Percentiles rank a stretch among this genome's conserved stretches.
Conservation (phyloP, 2,888 invertebrate species). For the Pachliopta kotzebuea region DNA sequence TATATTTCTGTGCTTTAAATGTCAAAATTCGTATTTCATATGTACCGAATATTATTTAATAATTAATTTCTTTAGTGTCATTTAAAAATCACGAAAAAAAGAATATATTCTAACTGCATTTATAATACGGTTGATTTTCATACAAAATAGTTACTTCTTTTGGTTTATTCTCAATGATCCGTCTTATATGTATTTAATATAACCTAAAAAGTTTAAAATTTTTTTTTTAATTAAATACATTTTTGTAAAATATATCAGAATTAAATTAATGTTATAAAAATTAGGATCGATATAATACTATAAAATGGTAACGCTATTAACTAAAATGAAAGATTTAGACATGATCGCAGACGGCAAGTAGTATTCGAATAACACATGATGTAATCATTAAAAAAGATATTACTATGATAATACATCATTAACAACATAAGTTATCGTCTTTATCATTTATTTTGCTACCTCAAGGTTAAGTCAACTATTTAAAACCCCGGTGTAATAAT, state of each 20-base stretch:
- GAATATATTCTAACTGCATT: too few relatives aligned
- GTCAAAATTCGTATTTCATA: not conserved
- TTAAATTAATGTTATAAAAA: not conserved
- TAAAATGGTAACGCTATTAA: conserved; percentile 2
- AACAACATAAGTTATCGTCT: conserved; percentile 18
- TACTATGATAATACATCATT: conserved; percentile 31
- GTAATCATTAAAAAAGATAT: conserved; percentile 47
- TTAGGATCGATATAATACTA: not conserved
- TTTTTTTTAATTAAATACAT: not conserved
- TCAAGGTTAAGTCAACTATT: conserved; percentile 20
- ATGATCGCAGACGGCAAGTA: conserved; percentile 31
- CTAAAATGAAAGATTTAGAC: conserved; percentile 33
- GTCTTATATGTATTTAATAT: too few relatives aligned
- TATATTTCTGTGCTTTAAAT: too few relatives aligned
- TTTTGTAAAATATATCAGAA: not conserved
- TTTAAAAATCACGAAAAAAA: too few relatives aligned
- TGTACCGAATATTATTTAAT: not conserved
- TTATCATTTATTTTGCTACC: conserved; percentile 27
- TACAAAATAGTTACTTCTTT: too few relatives aligned
- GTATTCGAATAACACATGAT: conserved; percentile 46
- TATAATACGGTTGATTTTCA: too few relatives aligned
- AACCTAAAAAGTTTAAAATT: too few relatives aligned
- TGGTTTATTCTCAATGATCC: too few relatives aligned
- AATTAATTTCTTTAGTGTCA: too few relatives aligned
- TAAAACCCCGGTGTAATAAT: not conserved